Evolutionary conservation across 2,797 vertebrate genomes (phyloP).

Genomic region (Balearica regulorum): DNA sequence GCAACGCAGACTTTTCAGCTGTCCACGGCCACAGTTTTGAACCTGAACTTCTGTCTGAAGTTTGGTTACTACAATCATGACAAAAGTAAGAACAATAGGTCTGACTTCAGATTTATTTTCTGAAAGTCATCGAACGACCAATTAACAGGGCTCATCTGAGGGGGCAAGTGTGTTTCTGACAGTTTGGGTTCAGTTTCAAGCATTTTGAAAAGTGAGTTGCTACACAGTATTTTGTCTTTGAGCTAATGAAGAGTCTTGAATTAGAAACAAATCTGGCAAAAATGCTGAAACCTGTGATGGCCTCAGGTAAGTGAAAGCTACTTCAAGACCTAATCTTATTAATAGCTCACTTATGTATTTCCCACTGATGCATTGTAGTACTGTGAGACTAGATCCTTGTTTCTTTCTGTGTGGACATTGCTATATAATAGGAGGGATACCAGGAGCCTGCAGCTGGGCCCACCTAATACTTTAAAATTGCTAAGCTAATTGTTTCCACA

Average conservation of each 20-base stretch:
- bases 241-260: not conserved
- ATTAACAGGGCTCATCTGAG: fast-evolving
- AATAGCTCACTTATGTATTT: not conserved
- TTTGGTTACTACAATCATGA: not conserved
- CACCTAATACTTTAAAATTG: slow-evolving; percentile 53
- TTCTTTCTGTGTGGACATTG: not conserved
- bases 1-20: not conserved
- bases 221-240: not conserved
- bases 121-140: not conserved
- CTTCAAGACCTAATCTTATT: not conserved
- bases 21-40: not conserved
- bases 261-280: not conserved
- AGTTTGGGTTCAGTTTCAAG: not conserved
- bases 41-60: not conserved
- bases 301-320: not conserved
- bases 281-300: not conserved
- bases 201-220: not conserved
- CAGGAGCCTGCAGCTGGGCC: slow-evolving; percentile 9
- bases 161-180: not conserved
- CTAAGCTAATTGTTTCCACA: slow-evolving; percentile 60
- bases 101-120: not conserved
- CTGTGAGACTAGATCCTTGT: not conserved
- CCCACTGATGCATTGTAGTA: not conserved
- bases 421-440: slow-evolving; percentile 7
- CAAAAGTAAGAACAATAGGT: not conserved